Evolutionary conservation across 2,797 vertebrate species (phyloP).

Genomic region (Hypotaenidia philippensis): DNA sequence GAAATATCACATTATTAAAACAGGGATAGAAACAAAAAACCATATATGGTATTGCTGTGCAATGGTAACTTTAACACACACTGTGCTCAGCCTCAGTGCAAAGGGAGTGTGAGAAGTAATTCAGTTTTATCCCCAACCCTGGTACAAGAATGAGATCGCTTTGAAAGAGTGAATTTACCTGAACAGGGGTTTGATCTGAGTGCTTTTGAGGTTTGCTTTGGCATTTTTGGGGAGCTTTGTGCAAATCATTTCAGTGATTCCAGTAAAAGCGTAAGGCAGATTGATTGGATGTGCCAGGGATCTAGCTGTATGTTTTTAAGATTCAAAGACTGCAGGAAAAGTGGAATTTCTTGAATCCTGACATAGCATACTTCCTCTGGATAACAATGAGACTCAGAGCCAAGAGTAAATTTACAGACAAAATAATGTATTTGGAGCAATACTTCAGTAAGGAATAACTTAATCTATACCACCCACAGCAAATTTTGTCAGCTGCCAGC

Average conservation of each 20-base stretch:
- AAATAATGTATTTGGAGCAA: background rate
- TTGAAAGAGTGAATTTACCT: background rate
- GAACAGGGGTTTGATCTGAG: background rate
- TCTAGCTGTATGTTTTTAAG: background rate
- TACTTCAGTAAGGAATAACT: background rate
- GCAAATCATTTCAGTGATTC: background rate
- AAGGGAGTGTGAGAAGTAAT: background rate
- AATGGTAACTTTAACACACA: background rate
- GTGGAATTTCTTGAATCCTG: background rate
- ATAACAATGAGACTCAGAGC: background rate
- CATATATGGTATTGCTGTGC: background rate
- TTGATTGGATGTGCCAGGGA: background rate
- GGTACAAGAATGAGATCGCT: background rate
- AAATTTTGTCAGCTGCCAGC: background rate
- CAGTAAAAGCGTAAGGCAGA: rapidly evolving
- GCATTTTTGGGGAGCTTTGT: background rate
- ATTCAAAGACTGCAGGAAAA: background rate
- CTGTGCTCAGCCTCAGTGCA: background rate
- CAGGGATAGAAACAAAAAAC: background rate
- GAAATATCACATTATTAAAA: background rate
- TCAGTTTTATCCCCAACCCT: background rate
- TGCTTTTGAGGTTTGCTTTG: background rate
- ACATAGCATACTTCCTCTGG: background rate
- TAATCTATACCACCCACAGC: background rate
- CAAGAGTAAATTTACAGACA: background rate